Evolutionary conservation across 37 sponge, comb jelly and placozoan genomes (phyloP), one percentile per base, ranked within the genome.

Genomic region (Haliclona indistincta): DNA sequence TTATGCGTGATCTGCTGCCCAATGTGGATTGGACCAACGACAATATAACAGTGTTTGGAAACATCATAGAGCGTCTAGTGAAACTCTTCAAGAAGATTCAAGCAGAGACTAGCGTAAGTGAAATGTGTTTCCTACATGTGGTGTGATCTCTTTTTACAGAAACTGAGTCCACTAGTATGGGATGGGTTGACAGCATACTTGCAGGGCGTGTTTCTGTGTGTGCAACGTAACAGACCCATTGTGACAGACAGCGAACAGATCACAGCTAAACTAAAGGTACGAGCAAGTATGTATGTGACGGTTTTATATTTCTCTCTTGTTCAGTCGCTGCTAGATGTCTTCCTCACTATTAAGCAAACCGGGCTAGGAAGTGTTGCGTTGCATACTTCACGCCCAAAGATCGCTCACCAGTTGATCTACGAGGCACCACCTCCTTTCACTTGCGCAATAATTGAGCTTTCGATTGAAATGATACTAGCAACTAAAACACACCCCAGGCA

Each of bases 171-270:
- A 47, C 10, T 47, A 47, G 13, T 17, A 17, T 47, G 15, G 15
- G 15, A 10, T 15, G 13, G 13, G 15, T 47, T 47, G 51, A 47
- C 10, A 47, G 51, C 15, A 47, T 17, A 47, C 51, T 17, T 47
- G 51, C 51, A 17, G 51, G 13, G 10, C 51, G 15, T 47, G 15
- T 17, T 17, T 17, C 10, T 15, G 10, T 10, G 13, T 47, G 10
- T 47, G 13, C 10, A 17, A 47, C 10, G 15, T 47, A 47, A 47
- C 10, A 17, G 51, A 17, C 74, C 49, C 28, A 38, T 81, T 23
- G 71, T n/a, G n/a, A n/a, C n/a, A n/a, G 82, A 63, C 4, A 71
- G 72, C 8, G 82, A 81, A n/a, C 82, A 73, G n/a, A 53, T 38
- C 52, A 33, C 72, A 15, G 6, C 49, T 39, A 81, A 73, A 73